These are phyloP conservation scores for Mythimna lalbum DNA, from an alignment of 2,888 invertebrate genomes.

Conservation along the genomic window DNA sequence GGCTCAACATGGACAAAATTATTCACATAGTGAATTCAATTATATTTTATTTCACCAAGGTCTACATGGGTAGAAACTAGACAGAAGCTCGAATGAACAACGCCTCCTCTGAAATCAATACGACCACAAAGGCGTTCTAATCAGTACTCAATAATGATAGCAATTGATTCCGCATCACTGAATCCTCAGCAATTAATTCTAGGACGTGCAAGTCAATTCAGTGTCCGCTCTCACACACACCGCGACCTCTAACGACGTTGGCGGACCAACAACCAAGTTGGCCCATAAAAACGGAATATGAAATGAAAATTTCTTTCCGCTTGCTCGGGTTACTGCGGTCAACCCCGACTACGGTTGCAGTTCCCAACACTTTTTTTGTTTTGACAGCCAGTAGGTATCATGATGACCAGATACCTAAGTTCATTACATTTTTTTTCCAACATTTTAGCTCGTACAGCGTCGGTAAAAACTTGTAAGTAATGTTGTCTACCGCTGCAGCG, in stretches of 20 bases:
- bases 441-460: slow-evolving; percentile 25
- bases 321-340: slow-evolving; percentile 76
- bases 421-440: slow-evolving; percentile 40
- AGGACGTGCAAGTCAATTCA: slow-evolving; percentile 8
- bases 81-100: background rate
- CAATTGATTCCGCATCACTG: slow-evolving; percentile 13
- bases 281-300: slow-evolving; percentile 80
- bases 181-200: slow-evolving; percentile 23
- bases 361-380: slow-evolving; percentile 51
- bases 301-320: slow-evolving; percentile 81
- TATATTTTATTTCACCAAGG: too few species aligned
- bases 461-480: slow-evolving; percentile 40
- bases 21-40: too few species aligned
- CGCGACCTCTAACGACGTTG: slow-evolving; percentile 63
- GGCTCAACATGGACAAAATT: too few species aligned
- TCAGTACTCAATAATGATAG: slow-evolving; percentile 4
- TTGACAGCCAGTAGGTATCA: slow-evolving; percentile 34
- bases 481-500: slow-evolving; percentile 23
- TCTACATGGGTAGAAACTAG: too few species aligned
- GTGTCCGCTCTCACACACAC: slow-evolving; percentile 46
- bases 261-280: slow-evolving; percentile 68
- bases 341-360: slow-evolving; percentile 67
- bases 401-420: slow-evolving; percentile 38
- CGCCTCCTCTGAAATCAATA: slow-evolving; percentile 9
- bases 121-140: slow-evolving; percentile 17